phyloP scores from a whole-genome alignment of 1,140 invertebrate species.

The Grapholita molesta region DNA sequence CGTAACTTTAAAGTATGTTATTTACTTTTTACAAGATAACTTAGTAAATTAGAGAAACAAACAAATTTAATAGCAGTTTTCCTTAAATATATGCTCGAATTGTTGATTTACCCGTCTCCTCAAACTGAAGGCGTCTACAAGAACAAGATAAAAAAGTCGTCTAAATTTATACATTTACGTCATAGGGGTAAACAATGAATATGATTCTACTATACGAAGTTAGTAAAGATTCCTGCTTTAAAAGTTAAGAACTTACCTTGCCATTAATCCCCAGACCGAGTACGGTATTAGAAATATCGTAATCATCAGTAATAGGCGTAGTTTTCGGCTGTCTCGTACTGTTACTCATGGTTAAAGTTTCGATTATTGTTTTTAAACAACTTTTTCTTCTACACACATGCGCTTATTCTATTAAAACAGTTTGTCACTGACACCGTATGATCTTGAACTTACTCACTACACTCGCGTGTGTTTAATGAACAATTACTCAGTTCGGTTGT shows the following conservation, averaged over 20 bases:
- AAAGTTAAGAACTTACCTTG: conserved; percentile 81
- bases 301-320: conserved; percentile 93
- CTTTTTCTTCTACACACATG: conserved; percentile 5
- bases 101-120: background rate
- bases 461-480: conserved; percentile 3
- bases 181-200: conserved; percentile 42
- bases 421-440: background rate
- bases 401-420: conserved; percentile 6
- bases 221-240: background rate
- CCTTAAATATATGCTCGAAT: background rate
- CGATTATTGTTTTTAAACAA: conserved; percentile 17
- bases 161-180: conserved; percentile 61
- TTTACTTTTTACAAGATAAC: too few relatives aligned
- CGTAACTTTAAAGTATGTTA: too few relatives aligned
- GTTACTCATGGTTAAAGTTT: conserved; percentile 63
- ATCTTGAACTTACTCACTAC: conserved; percentile 20
- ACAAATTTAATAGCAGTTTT: too few relatives aligned
- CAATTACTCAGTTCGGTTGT: background rate
- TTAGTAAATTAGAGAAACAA: too few relatives aligned
- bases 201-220: background rate
- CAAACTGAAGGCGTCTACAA: background rate
- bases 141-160: background rate
- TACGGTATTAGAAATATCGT: conserved; percentile 95
- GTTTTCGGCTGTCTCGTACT: conserved; percentile 81
- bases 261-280: conserved; percentile 99